Percentiles rank a stretch among this genome's conserved stretches.
Conservation (phyloP, 2,113 vertebrate genomes). For the Cercopithecus mona region DNA sequence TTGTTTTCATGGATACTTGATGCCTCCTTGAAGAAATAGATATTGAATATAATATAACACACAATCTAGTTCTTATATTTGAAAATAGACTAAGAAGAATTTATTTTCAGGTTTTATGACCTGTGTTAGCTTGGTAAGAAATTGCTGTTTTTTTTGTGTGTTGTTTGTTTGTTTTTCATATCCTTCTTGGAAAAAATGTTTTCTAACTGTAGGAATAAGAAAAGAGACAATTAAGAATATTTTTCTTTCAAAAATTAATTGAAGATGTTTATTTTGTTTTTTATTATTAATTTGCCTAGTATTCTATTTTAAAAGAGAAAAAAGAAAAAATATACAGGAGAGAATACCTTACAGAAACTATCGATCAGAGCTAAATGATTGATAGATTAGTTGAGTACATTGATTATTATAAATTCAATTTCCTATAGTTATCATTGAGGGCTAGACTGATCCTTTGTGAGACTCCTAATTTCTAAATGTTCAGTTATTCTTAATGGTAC, state of each 20-base stretch:
- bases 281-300: conserved; percentile 11
- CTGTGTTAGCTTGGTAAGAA: background rate
- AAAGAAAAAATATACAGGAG: background rate
- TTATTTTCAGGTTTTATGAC: background rate
- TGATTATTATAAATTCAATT: background rate
- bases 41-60: background rate
- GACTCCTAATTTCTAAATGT: background rate
- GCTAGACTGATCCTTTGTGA: background rate
- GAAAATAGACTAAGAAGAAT: background rate
- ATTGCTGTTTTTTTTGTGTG: background rate
- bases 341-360: background rate
- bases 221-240: background rate
- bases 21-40: background rate
- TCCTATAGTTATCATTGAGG: background rate
- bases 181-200: background rate
- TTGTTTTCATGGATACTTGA: background rate
- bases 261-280: background rate
- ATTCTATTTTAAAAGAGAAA: background rate
- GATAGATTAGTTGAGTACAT: background rate
- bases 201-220: background rate
- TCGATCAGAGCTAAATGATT: background rate
- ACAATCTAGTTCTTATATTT: background rate
- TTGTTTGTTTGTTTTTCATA: background rate
- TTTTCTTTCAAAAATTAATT: background rate
- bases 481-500: background rate